phyloP scores from a whole-genome alignment of 2,888 invertebrate genomes.

The Incurvaria masculella region DNA sequence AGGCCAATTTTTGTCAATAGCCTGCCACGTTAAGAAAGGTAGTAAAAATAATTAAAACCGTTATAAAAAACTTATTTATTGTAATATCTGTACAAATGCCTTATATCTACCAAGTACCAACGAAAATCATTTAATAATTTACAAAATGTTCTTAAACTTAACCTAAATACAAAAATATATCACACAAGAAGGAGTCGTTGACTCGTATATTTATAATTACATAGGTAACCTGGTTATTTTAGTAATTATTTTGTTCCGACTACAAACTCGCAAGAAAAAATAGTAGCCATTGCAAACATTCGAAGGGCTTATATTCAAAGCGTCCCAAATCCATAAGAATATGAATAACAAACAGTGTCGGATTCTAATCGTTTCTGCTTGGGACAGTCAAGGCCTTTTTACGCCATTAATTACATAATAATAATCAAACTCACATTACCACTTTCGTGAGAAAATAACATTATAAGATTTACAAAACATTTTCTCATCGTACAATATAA shows the following conservation, averaged over 20 bases:
- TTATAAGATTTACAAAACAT: neutral
- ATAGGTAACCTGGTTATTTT: neutral
- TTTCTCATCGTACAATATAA: neutral
- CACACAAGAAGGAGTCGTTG: constrained; percentile 6
- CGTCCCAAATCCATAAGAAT: neutral
- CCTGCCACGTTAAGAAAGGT: constrained; percentile 6
- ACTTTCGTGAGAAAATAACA: neutral
- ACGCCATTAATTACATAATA: neutral
- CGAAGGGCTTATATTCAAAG: neutral
- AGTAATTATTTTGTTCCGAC: neutral
- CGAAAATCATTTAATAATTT: constrained; percentile 3
- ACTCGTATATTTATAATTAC: constrained; percentile 6
- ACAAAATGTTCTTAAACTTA: constrained; percentile 4
- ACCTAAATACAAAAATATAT: neutral
- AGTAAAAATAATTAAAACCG: constrained; percentile 6
- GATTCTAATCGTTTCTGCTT: neutral
- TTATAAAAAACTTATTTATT: constrained; percentile 1
- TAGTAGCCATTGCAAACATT: neutral
- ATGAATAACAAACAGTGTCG: neutral
- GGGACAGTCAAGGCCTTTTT: neutral
- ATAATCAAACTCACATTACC: neutral
- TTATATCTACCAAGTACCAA: constrained; percentile 7
- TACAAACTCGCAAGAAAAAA: neutral
- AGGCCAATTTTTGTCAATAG: constrained; percentile 5
- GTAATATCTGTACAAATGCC: neutral